Percentiles rank a stretch among this genome's conserved stretches.
Evolutionary conservation across 2,888 invertebrate species (phyloP).

Genomic region (Dugesia japonica): DNA sequence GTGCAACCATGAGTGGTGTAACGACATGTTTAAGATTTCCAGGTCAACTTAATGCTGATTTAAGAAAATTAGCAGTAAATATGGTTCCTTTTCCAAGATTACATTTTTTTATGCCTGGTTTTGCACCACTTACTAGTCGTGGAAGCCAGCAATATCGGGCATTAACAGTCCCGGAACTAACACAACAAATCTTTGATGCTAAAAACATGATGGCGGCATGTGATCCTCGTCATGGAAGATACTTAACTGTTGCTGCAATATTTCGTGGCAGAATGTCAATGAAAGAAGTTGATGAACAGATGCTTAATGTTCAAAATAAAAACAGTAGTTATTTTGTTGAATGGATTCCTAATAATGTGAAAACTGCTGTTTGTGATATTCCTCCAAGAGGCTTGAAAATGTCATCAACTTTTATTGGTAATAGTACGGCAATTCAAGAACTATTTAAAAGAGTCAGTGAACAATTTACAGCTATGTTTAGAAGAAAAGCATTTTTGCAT

Average conservation of each 20-base stretch:
- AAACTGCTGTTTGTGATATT: constrained; percentile 32
- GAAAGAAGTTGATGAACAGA: constrained; percentile 27
- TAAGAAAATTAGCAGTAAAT: constrained; percentile 31
- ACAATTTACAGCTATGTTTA: constrained; percentile 32
- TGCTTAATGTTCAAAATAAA: constrained; percentile 31
- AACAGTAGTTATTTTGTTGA: constrained; percentile 27
- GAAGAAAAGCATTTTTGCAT: constrained; percentile 33
- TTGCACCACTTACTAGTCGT: constrained; percentile 20
- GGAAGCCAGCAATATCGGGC: not conserved
- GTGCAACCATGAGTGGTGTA: constrained; percentile 17
- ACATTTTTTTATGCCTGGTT: constrained; percentile 28
- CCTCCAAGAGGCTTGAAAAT: constrained; percentile 21
- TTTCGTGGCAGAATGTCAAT: constrained; percentile 28
- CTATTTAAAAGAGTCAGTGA: constrained; percentile 26
- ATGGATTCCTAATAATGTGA: constrained; percentile 32
- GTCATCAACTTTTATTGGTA: constrained; percentile 29
- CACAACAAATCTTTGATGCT: constrained; percentile 24
- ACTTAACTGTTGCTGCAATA: constrained; percentile 29
- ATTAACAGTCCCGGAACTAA: constrained; percentile 3
- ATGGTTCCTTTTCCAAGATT: constrained; percentile 29
- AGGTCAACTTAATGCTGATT: constrained; percentile 31
- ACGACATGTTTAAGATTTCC: constrained; percentile 31
- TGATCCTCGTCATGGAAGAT: constrained; percentile 20
- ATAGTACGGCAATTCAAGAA: constrained; percentile 27
- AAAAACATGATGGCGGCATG: constrained; percentile 30